These are phyloP conservation scores for Thamnophis sirtalis DNA, from an alignment of 2,113 vertebrate genomes.

Conservation along the genomic window DNA sequence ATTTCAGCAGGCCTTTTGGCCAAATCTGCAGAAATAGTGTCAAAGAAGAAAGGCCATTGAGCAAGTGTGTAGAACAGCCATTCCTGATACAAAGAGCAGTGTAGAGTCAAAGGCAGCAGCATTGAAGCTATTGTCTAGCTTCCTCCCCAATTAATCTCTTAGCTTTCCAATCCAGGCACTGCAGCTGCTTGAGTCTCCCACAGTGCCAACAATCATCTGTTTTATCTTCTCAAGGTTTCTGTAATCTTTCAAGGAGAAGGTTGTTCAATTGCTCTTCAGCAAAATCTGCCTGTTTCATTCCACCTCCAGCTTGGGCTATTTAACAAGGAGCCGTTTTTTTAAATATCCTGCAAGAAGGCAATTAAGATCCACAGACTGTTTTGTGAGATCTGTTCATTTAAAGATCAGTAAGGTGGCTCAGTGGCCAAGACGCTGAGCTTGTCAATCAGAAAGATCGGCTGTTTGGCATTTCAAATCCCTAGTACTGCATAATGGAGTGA, in stretches of 20 bases:
- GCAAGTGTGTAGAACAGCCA: not conserved
- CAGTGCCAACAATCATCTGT: conserved; percentile 54
- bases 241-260: conserved; percentile 47
- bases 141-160: conserved; percentile 43
- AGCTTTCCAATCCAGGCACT: conserved; percentile 47
- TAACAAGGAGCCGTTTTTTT: not conserved
- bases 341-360: not conserved
- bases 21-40: not conserved
- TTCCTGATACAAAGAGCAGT: not conserved
- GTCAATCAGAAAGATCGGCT: no score
- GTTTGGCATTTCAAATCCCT: no score
- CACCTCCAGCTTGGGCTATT: not conserved
- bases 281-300: not conserved
- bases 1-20: not conserved
- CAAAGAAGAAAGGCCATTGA: not conserved
- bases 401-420: no score
- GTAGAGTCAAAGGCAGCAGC: not conserved
- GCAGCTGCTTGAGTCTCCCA: conserved; percentile 51
- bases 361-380: not conserved
- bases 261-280: conserved; percentile 41
- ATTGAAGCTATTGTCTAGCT: not conserved
- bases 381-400: not conserved
- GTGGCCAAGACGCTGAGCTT: no score
- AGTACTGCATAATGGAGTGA: no score
- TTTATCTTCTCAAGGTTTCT: conserved; percentile 55